These are phyloP conservation scores for Coregonus clupeaformis DNA, from an alignment of 2,113 vertebrate species.

Conservation along the genomic window DNA sequence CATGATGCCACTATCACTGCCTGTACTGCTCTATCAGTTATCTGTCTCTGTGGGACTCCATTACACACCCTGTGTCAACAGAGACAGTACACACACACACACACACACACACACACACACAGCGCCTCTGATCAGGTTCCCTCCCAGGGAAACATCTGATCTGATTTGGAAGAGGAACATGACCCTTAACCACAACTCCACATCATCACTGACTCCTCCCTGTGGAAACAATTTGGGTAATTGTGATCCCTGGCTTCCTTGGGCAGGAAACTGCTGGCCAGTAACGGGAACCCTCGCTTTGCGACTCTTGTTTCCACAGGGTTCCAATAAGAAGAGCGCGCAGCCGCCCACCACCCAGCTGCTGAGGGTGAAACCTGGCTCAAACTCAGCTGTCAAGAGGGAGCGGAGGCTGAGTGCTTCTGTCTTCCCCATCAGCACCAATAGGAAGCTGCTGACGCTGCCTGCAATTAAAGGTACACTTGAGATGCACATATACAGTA, in stretches of 20 bases:
- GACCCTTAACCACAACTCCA: constrained; percentile 52
- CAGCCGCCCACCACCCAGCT: constrained; percentile 75
- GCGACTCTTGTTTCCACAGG: constrained; percentile 69
- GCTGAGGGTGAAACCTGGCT: constrained; percentile 83
- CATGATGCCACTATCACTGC: constrained; percentile 12
- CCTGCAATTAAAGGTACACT: constrained; percentile 83
- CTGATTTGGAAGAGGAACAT: constrained; percentile 67
- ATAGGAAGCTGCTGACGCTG: constrained; percentile 90
- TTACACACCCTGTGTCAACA: constrained; percentile 41
- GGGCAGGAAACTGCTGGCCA: constrained; percentile 38
- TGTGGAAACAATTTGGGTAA: constrained; percentile 7
- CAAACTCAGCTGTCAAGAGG: constrained; percentile 80
- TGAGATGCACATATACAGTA: neutral
- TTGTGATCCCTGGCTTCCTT: constrained; percentile 46
- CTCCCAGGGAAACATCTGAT: constrained; percentile 55
- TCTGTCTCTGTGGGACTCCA: constrained; percentile 37
- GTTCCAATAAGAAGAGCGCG: constrained; percentile 78
- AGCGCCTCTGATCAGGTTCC: constrained; percentile 58
- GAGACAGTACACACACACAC: constrained; percentile 16
- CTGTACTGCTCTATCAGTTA: constrained; percentile 50
- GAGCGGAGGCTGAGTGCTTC: constrained; percentile 90
- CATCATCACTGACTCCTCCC: constrained; percentile 11
- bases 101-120: constrained; percentile 14
- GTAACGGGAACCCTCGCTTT: constrained; percentile 60
- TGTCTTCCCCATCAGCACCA: constrained; percentile 84